A percentile compares a stretch with the other conserved stretches of the same genome.
These are phyloP conservation scores for Lasioglossum pauxillum DNA, from an alignment of 2,888 invertebrate genomes.

Conservation along the genomic window DNA sequence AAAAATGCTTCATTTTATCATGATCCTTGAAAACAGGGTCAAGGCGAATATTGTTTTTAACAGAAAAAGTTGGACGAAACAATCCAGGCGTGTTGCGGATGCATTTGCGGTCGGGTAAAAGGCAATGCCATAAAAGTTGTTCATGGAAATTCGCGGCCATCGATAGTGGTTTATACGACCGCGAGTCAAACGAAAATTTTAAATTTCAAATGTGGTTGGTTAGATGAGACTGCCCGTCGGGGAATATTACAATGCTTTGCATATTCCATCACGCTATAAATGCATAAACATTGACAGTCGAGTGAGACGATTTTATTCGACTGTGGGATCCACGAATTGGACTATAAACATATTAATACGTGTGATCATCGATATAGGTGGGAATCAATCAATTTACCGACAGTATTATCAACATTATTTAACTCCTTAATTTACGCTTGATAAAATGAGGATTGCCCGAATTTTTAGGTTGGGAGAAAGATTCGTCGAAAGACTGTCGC, in stretches of 20 bases:
- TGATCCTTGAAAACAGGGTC: too few relatives aligned
- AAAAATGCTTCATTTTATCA: too few relatives aligned
- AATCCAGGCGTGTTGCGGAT: background rate
- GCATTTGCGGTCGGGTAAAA: background rate
- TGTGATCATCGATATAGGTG: background rate
- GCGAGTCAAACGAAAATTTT: background rate
- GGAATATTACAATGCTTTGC: background rate
- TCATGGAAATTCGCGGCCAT: background rate
- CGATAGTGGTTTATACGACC: background rate
- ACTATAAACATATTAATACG: background rate
- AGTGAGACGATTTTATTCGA: background rate
- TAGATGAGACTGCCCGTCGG: background rate
- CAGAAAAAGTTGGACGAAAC: background rate
- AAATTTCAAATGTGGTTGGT: slow-evolving; percentile 1
- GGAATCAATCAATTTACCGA: background rate
- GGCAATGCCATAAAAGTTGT: background rate
- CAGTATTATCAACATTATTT: too few relatives aligned
- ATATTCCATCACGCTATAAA: slow-evolving; percentile 11
- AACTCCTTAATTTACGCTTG: too few relatives aligned
- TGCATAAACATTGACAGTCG: slow-evolving; percentile 1
- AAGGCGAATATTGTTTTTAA: too few relatives aligned
- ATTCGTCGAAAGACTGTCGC: background rate
- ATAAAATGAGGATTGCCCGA: background rate
- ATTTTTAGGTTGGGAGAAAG: background rate
- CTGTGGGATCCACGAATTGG: background rate